Base-by-base conservation (phyloP, 2,888 invertebrate species). In the Erebia epiphron region DNA sequence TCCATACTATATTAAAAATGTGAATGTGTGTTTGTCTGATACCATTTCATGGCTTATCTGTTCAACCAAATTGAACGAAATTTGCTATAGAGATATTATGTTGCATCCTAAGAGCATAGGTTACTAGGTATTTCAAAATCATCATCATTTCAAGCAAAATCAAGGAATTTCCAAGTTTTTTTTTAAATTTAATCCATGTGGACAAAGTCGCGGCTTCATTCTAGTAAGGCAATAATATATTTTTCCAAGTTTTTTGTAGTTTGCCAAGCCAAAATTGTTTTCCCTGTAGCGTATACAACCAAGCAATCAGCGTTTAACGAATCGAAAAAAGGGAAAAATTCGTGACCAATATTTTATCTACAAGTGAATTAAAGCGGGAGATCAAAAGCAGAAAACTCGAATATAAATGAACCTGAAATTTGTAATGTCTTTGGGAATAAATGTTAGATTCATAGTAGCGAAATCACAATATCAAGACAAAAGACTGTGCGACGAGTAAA, bases 251-350 rank as follows among this genome's bases (percentile, higher is more conserved):
- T 8, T n/a, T 50, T n/a, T 14, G 14, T 49, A 46, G 13, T 43
- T 46, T 46, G 46, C 21, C 7, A 8, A 21, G 18, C 70, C 56
- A 61, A 71, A 73, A 70, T 65, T 54, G 64, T 75, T 71, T 74
- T 52, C 69, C 58, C 58, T 52, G 49, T 35, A 64, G 62, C 50
- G 52, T 71, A 62, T 64, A 69, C 62, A 62, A 26, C 70, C 60
- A 56, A 56, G 67, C 68, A 69, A 70, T 70, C 61, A 50, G 60
- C 67, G 73, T 63, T 72, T 71, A 75, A 75, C 71, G 75, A 75
- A 74, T 74, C 75, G 74, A 62, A 72, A 74, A 71, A 65, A 67
- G 54, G 57, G 69, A 52, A 69, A 65, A 69, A 71, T 72, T 73
- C 70, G 69, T 69, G 70, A 74, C 69, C 69, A 66, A 75, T 72